These are phyloP conservation scores for Latrodectus hesperus DNA, from an alignment of 2,888 invertebrate species.

Conservation along the genomic window DNA sequence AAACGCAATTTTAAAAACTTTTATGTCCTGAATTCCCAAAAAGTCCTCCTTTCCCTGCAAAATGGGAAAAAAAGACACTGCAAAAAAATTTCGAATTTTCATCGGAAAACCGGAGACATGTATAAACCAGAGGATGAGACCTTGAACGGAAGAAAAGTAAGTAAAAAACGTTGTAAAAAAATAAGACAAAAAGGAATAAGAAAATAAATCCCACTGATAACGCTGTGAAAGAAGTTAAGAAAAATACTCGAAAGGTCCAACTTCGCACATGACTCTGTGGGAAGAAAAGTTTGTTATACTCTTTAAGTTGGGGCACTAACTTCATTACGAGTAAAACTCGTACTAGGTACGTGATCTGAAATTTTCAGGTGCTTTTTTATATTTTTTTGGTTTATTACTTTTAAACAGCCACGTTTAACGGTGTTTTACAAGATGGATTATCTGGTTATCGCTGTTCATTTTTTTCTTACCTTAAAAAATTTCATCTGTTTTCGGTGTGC, in stretches of 20 bases:
- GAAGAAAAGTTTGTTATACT: slow-evolving; percentile 65
- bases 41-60: slow-evolving; percentile 21
- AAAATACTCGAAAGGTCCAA: slow-evolving; percentile 39
- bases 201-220: slow-evolving; percentile 52
- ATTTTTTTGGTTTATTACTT: slow-evolving; percentile 44
- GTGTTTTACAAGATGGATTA: slow-evolving; percentile 62
- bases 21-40: slow-evolving; percentile 37
- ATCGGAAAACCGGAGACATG: slow-evolving; percentile 26
- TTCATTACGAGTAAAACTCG: slow-evolving; percentile 64
- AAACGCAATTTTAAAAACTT: slow-evolving; percentile 27
- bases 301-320: slow-evolving; percentile 62
- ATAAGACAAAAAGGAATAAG: slow-evolving; percentile 1
- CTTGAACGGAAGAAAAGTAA: slow-evolving; percentile 4
- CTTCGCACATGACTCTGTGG: slow-evolving; percentile 35
- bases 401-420: slow-evolving; percentile 59
- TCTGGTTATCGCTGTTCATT: slow-evolving; percentile 36
- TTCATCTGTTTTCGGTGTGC: slow-evolving; percentile 25
- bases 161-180: slow-evolving; percentile 20
- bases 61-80: background rate
- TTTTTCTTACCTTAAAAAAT: background rate
- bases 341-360: slow-evolving; percentile 57
- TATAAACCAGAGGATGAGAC: slow-evolving; percentile 22
- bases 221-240: slow-evolving; percentile 50
- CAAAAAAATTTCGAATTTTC: slow-evolving; percentile 14
- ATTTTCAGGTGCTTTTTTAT: slow-evolving; percentile 33